phyloP scores from a whole-genome alignment of 2,113 vertebrate genomes.

The Alethe castanea region DNA sequence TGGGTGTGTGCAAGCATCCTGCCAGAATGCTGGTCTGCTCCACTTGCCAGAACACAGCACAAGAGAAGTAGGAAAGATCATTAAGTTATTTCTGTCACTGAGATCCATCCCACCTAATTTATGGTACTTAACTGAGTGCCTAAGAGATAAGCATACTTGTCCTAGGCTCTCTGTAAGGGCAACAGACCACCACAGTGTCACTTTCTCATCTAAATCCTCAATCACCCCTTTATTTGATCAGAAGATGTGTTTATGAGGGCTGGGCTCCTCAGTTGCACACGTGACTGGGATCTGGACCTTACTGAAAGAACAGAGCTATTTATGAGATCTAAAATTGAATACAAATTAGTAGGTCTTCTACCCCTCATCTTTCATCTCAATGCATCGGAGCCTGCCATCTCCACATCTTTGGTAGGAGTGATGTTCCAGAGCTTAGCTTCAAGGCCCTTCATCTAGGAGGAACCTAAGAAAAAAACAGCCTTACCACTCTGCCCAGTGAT shows the following conservation, averaged over 20 bases:
- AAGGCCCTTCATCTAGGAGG: not conserved
- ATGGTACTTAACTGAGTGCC: not conserved
- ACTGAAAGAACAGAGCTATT: not conserved
- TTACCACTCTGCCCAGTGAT: not conserved
- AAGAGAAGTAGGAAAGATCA: not conserved
- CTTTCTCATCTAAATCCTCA: not conserved
- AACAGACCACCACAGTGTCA: not conserved
- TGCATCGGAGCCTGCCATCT: not conserved
- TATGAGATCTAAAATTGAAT: not conserved
- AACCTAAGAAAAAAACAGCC: not conserved
- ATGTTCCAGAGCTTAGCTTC: not conserved
- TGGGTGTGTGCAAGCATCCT: not conserved
- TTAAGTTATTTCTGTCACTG: not conserved
- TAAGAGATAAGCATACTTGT: not conserved
- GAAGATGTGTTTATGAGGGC: not conserved
- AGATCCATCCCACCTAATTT: not conserved
- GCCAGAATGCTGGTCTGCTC: not conserved
- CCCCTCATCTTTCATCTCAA: not conserved
- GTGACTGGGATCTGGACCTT: not conserved
- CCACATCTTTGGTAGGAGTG: not conserved
- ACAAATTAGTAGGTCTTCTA: not conserved
- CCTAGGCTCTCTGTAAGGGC: not conserved
- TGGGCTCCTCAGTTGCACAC: not conserved
- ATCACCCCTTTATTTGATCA: not conserved
- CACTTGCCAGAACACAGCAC: not conserved